Base-by-base conservation (phyloP, 1,140 invertebrate species). In the Tribolium castaneum region DNA sequence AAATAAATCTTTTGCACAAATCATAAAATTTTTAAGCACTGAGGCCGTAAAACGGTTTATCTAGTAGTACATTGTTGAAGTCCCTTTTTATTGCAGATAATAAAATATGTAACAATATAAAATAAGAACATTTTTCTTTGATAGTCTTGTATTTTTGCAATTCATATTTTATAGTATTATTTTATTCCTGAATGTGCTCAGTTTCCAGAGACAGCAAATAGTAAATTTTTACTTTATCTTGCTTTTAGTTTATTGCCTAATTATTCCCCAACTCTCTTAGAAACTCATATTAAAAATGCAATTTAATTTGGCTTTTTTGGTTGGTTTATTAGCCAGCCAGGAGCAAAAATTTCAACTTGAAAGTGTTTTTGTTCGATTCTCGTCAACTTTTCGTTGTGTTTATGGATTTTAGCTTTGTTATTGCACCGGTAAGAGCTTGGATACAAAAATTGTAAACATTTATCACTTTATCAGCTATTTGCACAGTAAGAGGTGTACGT, bases 91-190 rank as follows among this genome's bases (percentile, higher is more conserved):
- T 66, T 35, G 10, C 19, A 66, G 34, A 30, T 66, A 35, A 35
- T 66, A 66, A 66, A 66, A 66, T 13, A 66, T 66, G 59, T 35
- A 66, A 59, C 54, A 59, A 59, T 22, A 66, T 66, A 66, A 66
- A 66, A 66, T 13, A 66, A 66, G 25, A 66, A 34, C 34, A 66
- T 22, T 66, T n/a, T 66, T 66, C 25, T 66, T 35, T 59, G 1
- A 59, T 59, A 13, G 25, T 66, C 25, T 14, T 35, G 30, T 34
- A 35, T 35, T 35, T 34, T 66, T 66, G 59, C 12, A 10, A 45
- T 45, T 45, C n/a, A 45, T 45, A 45, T 66, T 66, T 35, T 35
- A 12, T 59, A 22, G 25, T 30, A 59, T 66, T 9, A 25, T 35
- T 66, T 66, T 66, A 35, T 35, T 35, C 9, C n/a, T n/a, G n/a